phyloP scores from a whole-genome alignment of 2,888 invertebrate species.

The Dendrolimus pini region DNA sequence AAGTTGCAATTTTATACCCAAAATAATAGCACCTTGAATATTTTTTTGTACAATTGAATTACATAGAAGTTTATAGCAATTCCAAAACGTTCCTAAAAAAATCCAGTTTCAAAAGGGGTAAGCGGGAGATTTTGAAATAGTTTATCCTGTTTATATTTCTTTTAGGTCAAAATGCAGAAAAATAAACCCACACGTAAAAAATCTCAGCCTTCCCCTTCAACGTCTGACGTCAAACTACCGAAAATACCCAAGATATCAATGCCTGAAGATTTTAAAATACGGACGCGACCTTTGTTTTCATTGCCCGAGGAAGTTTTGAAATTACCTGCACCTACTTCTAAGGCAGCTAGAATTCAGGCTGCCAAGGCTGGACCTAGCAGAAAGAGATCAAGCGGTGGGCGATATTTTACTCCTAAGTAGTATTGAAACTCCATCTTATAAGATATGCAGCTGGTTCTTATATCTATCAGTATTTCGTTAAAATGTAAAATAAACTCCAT shows the following conservation, averaged over 20 bases:
- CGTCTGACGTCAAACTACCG: conserved; percentile 70
- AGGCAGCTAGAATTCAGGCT: conserved; percentile 44
- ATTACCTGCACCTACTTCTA: conserved; percentile 53
- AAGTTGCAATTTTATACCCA: too few species aligned
- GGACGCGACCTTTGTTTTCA: conserved; percentile 76
- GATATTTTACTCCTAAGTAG: too few species aligned
- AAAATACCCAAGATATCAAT: conserved; percentile 72
- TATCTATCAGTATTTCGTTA: too few species aligned
- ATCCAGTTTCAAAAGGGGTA: too few species aligned
- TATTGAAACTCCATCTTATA: too few species aligned
- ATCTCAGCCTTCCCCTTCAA: conserved; percentile 46
- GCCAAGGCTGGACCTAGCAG: conserved; percentile 33
- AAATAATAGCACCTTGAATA: too few species aligned
- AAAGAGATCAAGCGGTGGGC: conserved; percentile 51
- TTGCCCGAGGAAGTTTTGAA: conserved; percentile 79
- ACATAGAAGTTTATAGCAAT: too few species aligned
- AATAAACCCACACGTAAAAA: conserved; percentile 61
- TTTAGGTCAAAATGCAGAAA: conserved; percentile 21
- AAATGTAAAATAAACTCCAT: not conserved
- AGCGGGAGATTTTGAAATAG: too few species aligned
- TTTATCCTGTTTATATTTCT: too few species aligned
- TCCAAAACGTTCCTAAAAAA: too few species aligned
- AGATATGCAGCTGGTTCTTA: too few species aligned
- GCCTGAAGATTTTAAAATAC: conserved; percentile 75
- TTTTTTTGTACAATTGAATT: too few species aligned